Evolutionary conservation across 2,888 invertebrate species (phyloP).

Genomic region (Cataglyphis livida): DNA sequence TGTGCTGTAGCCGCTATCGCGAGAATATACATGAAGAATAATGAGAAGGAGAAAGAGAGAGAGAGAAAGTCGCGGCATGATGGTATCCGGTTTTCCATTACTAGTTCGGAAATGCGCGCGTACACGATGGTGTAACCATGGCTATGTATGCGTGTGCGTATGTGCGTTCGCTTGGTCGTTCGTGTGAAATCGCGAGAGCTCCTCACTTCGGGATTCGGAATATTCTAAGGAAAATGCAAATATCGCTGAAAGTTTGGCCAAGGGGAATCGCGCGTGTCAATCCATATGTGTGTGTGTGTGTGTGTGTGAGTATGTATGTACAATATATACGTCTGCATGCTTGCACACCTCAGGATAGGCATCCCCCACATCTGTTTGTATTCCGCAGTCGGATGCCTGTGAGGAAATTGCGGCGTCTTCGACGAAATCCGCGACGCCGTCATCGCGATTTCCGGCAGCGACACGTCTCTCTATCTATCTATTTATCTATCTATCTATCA

Average conservation of each 20-base stretch:
- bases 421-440: conserved; percentile 62
- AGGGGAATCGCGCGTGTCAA: conserved; percentile 58
- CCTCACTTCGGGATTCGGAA: conserved; percentile 67
- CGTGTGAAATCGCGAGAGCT: conserved; percentile 44
- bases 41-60: conserved; percentile 4
- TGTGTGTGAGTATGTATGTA: background rate
- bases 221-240: conserved; percentile 79
- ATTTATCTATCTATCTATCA: too few species aligned
- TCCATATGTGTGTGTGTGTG: background rate
- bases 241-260: conserved; percentile 77
- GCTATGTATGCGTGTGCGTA: background rate
- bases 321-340: conserved; percentile 17
- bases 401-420: conserved; percentile 70
- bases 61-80: conserved; percentile 19
- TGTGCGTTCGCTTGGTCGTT: background rate
- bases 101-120: background rate
- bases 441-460: conserved; percentile 51
- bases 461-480: conserved; percentile 21
- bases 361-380: conserved; percentile 67
- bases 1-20: background rate
- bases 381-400: conserved; percentile 67
- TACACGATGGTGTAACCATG: background rate
- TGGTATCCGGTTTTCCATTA: conserved; percentile 64
- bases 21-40: conserved; percentile 20
- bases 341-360: conserved; percentile 44